These are phyloP conservation scores for Eulacestoma nigropectus DNA, from an alignment of 2,113 vertebrate species.

Conservation along the genomic window DNA sequence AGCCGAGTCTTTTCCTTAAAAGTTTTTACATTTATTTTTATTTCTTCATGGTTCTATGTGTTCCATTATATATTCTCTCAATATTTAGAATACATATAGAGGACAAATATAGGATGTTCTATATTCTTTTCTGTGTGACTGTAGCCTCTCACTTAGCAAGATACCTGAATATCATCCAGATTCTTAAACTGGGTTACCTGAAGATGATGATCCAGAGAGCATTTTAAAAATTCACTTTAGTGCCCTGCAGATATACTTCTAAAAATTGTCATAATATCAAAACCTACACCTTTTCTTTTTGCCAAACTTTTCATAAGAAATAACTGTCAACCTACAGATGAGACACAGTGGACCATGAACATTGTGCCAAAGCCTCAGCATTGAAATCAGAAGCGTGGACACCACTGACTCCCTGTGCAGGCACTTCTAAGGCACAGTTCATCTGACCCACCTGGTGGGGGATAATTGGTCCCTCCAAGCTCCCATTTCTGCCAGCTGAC, in stretches of 20 bases:
- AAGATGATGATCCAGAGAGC: neutral
- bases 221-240: neutral
- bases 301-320: neutral
- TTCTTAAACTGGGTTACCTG: neutral
- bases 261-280: neutral
- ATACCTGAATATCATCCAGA: neutral
- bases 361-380: neutral
- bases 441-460: neutral
- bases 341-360: neutral
- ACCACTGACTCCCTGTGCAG: neutral
- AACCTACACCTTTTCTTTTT: neutral
- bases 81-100: neutral
- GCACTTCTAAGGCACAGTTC: neutral
- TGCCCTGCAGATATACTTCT: neutral
- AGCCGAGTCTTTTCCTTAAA: neutral
- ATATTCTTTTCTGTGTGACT: neutral
- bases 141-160: neutral
- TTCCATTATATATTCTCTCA: neutral
- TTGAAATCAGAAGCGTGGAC: neutral
- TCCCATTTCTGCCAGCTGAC: neutral
- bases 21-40: neutral
- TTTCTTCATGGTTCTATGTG: neutral
- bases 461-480: neutral
- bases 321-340: neutral
- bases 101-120: neutral